Evolutionary conservation across 2,113 vertebrate species (phyloP), one percentile per base, ranked within the genome.

Genomic region (Gallinago undulata): DNA sequence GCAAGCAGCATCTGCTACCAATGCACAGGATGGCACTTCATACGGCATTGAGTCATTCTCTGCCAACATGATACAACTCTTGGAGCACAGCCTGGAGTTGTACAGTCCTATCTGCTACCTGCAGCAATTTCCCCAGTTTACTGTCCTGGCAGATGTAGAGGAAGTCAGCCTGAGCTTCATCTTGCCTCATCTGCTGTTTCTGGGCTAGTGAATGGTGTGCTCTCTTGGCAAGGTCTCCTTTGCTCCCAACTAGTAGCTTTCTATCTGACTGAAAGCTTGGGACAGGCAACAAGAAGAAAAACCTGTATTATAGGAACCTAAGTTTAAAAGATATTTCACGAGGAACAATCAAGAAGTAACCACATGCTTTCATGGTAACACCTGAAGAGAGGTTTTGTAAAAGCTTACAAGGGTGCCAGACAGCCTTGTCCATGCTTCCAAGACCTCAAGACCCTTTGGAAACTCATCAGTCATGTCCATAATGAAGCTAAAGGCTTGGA

Each of bases 201-300:
- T 37, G 68, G 35, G 27, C 19, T 73, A 23, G 21, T 43, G 39
- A 87, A 28, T 41, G 7, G 2, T 50, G 23, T 48, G 17, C 6
- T 53, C 3, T 47, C 68, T 69, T 60, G 48, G 30, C 11, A 62
- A 25, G 22, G 21, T 56, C 18, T 89, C 48, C 72, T 76, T 48
- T 12, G 13, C 15, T 91, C 25, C 48, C 0, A 0, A 3, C 3
- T 31, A 63, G 15, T 15, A 67, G 9, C 13, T 57, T 62, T 27
- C 28, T 78, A 53, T 25, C 55, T 53, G 35, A 39, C 30, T 35
- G 48, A 90, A 78, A 82, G 16, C 9, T 51, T 60, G 31, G 3
- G 27, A 53, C 14, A 60, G 19, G 7, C 33, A 87, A 7, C 25
- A 31, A 45, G 16, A 56, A 41, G 23, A 8, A 67, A 67, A 67